Evolutionary conservation across 2,113 vertebrate genomes (phyloP), one percentile per base, ranked within the genome.

Genomic region (Urocynchramus pylzowi): DNA sequence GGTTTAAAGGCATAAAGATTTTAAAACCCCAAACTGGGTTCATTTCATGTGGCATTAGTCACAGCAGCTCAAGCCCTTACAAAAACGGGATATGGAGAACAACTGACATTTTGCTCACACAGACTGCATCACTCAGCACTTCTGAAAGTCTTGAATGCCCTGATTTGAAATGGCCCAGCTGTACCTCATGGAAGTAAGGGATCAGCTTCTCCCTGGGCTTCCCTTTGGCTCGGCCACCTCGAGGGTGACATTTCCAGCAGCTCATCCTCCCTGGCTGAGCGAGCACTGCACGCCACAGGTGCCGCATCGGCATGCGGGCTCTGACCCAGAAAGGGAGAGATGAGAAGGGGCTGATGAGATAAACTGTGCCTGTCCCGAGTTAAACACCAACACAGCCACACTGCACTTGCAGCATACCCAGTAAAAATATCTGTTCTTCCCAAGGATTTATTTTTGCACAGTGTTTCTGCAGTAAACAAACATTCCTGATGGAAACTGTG

Each of bases 251-350:
- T 24, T 74, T 70, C 80, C 80, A 50, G 10, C 79, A 17, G 35
- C 14, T 63, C 61, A 2, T 9, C 63, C 47, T 59, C 37, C 79
- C 27, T 2, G 16, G 41, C 16, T 6, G 50, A 39, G 78, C 17
- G 27, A 59, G 28, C 1, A 7, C 16, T 3, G 0, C 3, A 5
- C 1, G 0, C 54, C 37, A 35, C 31, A 6, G 59, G 50, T 49
- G 4, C 3, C 21, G 57, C 67, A 16, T 57, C 26, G 8, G 87
- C 24, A 1, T 15, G 5, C 2, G 4, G 68, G 76, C 54, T 87
- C 78, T 74, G 89, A 87, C 91, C 83, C 76, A 45, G 71, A 69
- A 61, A 57, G 53, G 39, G 42, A 37, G 57, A 12, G 57, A 11
- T 24, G n/a, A 59, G 37, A 60, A 41, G 31, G 44, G 68, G 63